Conservation (phyloP, 2,888 invertebrate species). For the Folsomia manolachei region DNA sequence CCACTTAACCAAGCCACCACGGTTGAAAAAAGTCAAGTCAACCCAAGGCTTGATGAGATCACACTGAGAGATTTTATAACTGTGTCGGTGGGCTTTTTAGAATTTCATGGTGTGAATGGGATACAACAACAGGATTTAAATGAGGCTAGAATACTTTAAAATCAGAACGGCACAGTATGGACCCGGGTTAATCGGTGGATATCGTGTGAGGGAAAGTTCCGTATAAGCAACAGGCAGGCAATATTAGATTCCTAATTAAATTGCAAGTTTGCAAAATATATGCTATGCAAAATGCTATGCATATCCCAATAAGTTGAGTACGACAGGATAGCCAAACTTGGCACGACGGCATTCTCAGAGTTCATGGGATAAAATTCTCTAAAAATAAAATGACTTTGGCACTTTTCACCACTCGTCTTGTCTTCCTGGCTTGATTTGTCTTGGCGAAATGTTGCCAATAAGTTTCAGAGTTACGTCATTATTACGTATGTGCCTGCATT, state of each 20-base stretch:
- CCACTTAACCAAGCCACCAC: no score
- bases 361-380: conserved; percentile 10
- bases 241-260: no score
- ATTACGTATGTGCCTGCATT: no score
- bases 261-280: neutral
- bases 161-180: no score
- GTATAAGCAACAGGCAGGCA: no score
- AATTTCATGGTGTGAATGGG: neutral
- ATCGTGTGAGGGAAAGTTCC: neutral
- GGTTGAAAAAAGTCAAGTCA: no score
- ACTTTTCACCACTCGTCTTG: neutral
- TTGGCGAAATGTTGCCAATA: neutral
- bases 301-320: no score
- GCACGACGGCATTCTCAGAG: neutral
- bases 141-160: no score
- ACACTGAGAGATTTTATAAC: neutral
- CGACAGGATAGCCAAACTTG: no score
- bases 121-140: neutral
- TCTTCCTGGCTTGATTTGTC: neutral
- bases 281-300: no score
- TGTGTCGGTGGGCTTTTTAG: neutral
- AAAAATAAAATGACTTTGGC: conserved; percentile 9
- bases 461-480: no score
- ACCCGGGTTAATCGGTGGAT: neutral
- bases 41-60: neutral